Percentiles rank a stretch among this genome's conserved stretches.
These are phyloP conservation scores for Tenthredo distinguenda DNA, from an alignment of 2,888 invertebrate species.

Conservation along the genomic window DNA sequence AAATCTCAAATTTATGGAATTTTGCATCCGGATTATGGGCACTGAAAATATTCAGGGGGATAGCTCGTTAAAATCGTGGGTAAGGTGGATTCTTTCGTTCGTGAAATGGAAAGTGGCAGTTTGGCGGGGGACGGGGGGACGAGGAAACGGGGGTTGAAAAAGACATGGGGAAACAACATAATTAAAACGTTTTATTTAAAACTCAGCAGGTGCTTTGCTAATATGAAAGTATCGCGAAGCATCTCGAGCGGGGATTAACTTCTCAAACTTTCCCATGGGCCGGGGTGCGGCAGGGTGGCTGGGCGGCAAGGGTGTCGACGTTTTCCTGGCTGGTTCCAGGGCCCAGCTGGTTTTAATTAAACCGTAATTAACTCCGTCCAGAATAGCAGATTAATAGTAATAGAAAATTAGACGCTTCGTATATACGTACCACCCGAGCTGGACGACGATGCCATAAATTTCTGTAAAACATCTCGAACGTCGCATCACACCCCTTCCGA, in stretches of 20 bases:
- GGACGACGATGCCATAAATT: slow-evolving; percentile 19
- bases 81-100: not conserved
- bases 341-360: slow-evolving; percentile 71
- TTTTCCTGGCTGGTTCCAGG: slow-evolving; percentile 18
- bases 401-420: slow-evolving; percentile 57
- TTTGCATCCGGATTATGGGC: too few relatives aligned
- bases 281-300: slow-evolving; percentile 36
- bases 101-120: not conserved
- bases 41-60: not conserved
- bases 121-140: not conserved
- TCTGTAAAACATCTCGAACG: not conserved
- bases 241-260: slow-evolving; percentile 68
- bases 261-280: slow-evolving; percentile 71
- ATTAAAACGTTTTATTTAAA: slow-evolving; percentile 71
- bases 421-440: not conserved
- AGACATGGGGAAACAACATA: slow-evolving; percentile 58
- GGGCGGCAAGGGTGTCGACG: not conserved
- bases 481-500: not conserved
- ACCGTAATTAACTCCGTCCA: slow-evolving; percentile 68
- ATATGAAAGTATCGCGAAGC: slow-evolving; percentile 71
- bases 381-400: slow-evolving; percentile 66
- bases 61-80: not conserved
- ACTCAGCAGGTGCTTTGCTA: slow-evolving; percentile 66
- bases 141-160: not conserved
- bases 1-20: too few relatives aligned